Conservation (phyloP, 2,888 invertebrate genomes). For the Clepsis dumicolana region DNA sequence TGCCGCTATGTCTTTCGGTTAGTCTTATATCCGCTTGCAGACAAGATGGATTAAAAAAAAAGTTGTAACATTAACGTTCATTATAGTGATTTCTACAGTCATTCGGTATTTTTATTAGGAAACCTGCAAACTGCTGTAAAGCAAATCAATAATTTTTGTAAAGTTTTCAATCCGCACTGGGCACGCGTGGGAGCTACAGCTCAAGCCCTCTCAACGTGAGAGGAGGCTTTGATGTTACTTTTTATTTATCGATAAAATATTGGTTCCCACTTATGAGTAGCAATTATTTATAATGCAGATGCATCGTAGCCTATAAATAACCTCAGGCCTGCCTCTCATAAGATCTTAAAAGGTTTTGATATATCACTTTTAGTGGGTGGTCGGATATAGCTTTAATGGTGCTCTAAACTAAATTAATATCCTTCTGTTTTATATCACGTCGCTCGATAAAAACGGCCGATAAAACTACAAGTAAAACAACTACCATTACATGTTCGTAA, state of each 20-base stretch:
- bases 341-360: conserved; percentile 52
- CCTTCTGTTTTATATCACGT: conserved; percentile 45
- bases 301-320: conserved; percentile 43
- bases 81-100: too few species aligned
- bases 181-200: too few species aligned
- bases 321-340: conserved; percentile 48
- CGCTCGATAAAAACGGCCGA: conserved; percentile 17
- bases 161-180: too few species aligned
- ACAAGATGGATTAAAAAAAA: too few species aligned
- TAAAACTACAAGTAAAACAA: conserved; percentile 26
- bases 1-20: too few species aligned
- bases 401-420: conserved; percentile 47
- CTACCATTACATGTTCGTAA: conserved; percentile 32
- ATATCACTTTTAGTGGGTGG: conserved; percentile 59
- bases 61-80: too few species aligned
- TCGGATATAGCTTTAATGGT: conserved; percentile 55
- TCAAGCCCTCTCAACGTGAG: too few species aligned
- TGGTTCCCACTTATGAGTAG: not conserved
- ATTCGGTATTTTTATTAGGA: too few species aligned
- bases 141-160: too few species aligned
- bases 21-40: too few species aligned
- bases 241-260: not conserved
- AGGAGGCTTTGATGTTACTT: too few species aligned
- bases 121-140: too few species aligned
- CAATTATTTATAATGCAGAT: conserved; percentile 6